Conservation (phyloP, 2,888 invertebrate genomes). For the Cryptosula pallasiana region DNA sequence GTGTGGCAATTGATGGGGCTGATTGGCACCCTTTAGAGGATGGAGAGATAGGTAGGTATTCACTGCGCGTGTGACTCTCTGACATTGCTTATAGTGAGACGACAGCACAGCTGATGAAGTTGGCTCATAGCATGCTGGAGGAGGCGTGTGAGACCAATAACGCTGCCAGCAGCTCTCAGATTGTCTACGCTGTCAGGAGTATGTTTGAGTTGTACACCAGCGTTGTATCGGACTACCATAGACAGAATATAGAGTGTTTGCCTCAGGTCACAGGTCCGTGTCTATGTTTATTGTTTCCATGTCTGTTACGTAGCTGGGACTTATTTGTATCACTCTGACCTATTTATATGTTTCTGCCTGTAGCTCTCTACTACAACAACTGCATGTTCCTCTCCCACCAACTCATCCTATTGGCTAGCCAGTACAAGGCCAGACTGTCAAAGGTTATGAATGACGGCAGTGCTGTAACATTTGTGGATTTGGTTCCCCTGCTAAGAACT, state of each 20-base stretch:
- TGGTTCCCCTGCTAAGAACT: slow-evolving; percentile 64
- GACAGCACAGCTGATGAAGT: slow-evolving; percentile 58
- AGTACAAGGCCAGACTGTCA: slow-evolving; percentile 64
- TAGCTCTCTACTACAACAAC: slow-evolving; percentile 67
- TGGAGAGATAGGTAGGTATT: background rate
- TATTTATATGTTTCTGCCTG: no score
- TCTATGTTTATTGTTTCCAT: slow-evolving; percentile 70
- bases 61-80: background rate
- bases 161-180: slow-evolving; percentile 60
- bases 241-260: slow-evolving; percentile 71
- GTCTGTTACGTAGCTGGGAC: no score
- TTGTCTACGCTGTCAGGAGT: slow-evolving; percentile 67
- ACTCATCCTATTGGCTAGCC: slow-evolving; percentile 63
- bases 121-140: slow-evolving; percentile 63
- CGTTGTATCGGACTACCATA: slow-evolving; percentile 74
- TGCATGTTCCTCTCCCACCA: slow-evolving; percentile 80
- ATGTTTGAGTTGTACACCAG: slow-evolving; percentile 73
- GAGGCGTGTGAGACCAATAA: slow-evolving; percentile 62
- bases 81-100: slow-evolving; percentile 1
- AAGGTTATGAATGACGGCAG: slow-evolving; percentile 57
- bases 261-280: slow-evolving; percentile 76
- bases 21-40: no score
- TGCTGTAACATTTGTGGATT: slow-evolving; percentile 64
- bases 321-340: no score
- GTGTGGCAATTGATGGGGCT: no score